Percentiles rank a stretch among this genome's conserved stretches.
Conservation (phyloP, 2,888 invertebrate species). For the Polyploca ridens region DNA sequence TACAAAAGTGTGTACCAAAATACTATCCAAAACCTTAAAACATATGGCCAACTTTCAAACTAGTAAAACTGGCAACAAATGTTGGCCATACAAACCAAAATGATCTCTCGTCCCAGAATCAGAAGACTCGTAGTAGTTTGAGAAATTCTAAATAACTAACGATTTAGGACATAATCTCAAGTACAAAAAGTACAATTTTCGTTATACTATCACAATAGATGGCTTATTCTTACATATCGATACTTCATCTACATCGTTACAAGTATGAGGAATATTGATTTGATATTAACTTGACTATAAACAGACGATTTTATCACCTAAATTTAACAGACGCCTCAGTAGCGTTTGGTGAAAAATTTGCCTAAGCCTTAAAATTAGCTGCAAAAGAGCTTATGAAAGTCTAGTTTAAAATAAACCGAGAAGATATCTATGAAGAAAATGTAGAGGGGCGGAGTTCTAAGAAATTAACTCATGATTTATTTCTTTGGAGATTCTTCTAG, state of each 20-base stretch:
- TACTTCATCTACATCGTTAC: conserved; percentile 34
- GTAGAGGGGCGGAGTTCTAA: conserved; percentile 26
- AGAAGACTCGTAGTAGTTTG: conserved; percentile 18
- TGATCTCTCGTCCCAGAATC: conserved; percentile 19
- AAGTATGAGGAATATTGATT: conserved; percentile 14
- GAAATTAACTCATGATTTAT: conserved; percentile 41
- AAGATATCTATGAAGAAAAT: conserved; percentile 18
- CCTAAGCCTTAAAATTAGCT: conserved; percentile 31
- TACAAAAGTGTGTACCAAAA: conserved; percentile 82
- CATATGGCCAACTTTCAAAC: conserved; percentile 33
- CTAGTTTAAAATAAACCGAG: conserved; percentile 21
- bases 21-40: conserved; percentile 63
- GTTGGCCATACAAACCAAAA: conserved; percentile 31
- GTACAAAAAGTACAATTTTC: conserved; percentile 36
- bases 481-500: conserved; percentile 67
- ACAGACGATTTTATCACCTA: background rate
- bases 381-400: conserved; percentile 30
- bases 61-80: conserved; percentile 11
- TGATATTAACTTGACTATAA: conserved; percentile 6
- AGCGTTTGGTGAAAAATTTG: conserved; percentile 30
- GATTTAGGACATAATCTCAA: conserved; percentile 38
- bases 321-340: background rate
- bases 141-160: conserved; percentile 24
- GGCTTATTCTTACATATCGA: conserved; percentile 36
- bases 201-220: conserved; percentile 44